Evolutionary conservation across 2,113 vertebrate genomes (phyloP).

Genomic region (Pelodiscus sinensis): DNA sequence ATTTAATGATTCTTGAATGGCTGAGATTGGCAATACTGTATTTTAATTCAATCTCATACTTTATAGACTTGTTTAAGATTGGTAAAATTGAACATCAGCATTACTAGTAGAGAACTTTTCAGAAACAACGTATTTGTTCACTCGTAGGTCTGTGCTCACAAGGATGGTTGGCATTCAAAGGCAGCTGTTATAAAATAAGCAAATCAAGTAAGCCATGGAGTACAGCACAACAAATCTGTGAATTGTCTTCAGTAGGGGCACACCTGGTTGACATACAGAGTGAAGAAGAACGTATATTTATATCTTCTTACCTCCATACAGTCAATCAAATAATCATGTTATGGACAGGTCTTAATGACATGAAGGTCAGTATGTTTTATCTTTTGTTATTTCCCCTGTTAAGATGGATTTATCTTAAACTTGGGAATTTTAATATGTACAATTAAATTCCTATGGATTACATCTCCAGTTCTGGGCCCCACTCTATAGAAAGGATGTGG

Average conservation of each 20-base stretch:
- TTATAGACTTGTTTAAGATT: background rate
- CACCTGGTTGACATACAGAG: constrained; percentile 83
- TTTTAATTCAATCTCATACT: background rate
- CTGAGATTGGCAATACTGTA: accelerated
- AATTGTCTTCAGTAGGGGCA: constrained; percentile 59
- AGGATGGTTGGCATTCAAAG: constrained; percentile 83
- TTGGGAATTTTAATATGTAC: background rate
- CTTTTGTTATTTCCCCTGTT: background rate
- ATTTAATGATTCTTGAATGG: background rate
- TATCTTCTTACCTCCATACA: constrained; percentile 78
- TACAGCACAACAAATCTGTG: constrained; percentile 76
- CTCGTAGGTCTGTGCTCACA: constrained; percentile 78
- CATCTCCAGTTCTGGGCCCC: too few relatives aligned
- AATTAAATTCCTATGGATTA: background rate
- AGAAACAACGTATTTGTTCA: constrained; percentile 7
- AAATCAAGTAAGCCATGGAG: constrained; percentile 78
- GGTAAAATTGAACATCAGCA: background rate
- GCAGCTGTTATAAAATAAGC: constrained; percentile 82
- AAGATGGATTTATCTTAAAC: background rate
- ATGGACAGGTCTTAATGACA: constrained; percentile 88
- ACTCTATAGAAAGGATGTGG: too few relatives aligned
- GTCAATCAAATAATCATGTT: constrained; percentile 80
- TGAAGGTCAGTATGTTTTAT: constrained; percentile 73
- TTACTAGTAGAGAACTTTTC: background rate
- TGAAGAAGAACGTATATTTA: constrained; percentile 78